Conservation (phyloP, 2,888 invertebrate genomes). For the Branchipolynoe longqiensis region DNA sequence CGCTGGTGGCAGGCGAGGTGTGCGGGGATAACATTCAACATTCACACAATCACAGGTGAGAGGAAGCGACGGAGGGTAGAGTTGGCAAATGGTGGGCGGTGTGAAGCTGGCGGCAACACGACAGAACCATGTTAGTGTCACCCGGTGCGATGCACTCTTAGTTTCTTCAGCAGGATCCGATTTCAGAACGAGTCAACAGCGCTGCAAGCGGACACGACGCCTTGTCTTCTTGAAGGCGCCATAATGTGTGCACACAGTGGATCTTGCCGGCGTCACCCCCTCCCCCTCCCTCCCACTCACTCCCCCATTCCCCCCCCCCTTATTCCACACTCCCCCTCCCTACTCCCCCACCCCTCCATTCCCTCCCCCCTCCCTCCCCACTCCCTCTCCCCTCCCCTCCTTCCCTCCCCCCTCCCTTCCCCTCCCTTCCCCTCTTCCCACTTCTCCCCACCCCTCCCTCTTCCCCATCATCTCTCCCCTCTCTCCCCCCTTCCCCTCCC, state of each 20-base stretch:
- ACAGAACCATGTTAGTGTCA: conserved; percentile 5
- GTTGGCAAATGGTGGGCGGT: background rate
- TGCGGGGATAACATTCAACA: too few relatives aligned
- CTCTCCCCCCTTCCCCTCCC: background rate
- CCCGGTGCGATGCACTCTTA: conserved; percentile 34
- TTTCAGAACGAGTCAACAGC: conserved; percentile 50
- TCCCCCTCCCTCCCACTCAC: background rate
- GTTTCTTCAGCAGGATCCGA: background rate
- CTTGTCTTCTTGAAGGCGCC: background rate
- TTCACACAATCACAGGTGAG: background rate
- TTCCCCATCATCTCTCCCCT: background rate
- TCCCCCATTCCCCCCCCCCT: background rate
- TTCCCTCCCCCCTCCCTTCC: background rate
- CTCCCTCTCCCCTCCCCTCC: background rate
- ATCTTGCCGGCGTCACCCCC: background rate
- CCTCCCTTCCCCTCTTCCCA: background rate
- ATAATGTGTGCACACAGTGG: conserved; percentile 22
- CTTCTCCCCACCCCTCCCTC: background rate
- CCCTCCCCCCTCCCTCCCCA: background rate
- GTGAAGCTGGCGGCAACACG: background rate
- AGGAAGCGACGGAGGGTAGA: too few relatives aligned
- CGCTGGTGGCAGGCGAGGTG: too few relatives aligned
- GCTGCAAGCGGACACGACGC: conserved; percentile 23
- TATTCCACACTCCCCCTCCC: background rate
- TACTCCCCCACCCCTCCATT: background rate